Evolutionary conservation across 2,888 invertebrate genomes (phyloP).

Genomic region (Chrysotoxum bicinctum): DNA sequence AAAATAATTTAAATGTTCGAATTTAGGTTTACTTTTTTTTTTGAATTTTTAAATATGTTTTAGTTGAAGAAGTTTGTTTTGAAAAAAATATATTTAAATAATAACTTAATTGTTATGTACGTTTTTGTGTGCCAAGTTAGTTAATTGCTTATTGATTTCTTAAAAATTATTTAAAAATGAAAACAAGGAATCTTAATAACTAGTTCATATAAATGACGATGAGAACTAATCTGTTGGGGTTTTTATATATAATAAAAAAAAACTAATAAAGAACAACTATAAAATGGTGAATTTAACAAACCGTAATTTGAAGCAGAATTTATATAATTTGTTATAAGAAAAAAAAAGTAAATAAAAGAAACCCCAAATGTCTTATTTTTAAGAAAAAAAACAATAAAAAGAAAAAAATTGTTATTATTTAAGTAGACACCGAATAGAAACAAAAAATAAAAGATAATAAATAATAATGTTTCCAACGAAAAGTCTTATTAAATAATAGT

Average conservation of each 20-base stretch:
- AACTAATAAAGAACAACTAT: constrained; percentile 9
- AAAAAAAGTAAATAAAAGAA: constrained; percentile 1
- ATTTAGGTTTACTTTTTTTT: too few species aligned
- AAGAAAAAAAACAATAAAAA: constrained; percentile 35
- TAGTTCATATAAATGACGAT: constrained; percentile 27
- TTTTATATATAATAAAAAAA: constrained; percentile 15
- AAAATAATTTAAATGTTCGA: not conserved
- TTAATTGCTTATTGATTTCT: constrained; percentile 6
- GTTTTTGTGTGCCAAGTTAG: constrained; percentile 46
- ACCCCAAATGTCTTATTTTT: constrained; percentile 58
- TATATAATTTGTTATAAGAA: constrained; percentile 55
- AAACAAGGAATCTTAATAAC: not conserved
- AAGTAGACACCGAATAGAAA: constrained; percentile 70
- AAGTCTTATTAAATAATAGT: not conserved
- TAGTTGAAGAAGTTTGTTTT: not conserved
- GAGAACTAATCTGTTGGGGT: constrained; percentile 42
- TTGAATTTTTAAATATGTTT: too few species aligned
- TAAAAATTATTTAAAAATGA: not conserved
- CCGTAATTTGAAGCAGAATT: constrained; percentile 50
- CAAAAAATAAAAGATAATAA: constrained; percentile 45
- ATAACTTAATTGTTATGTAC: not conserved
- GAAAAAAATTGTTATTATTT: constrained; percentile 49
- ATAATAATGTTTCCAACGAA: constrained; percentile 18
- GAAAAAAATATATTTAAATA: not conserved
- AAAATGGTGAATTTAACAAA: constrained; percentile 25